Evolutionary conservation across 2,113 vertebrate genomes (phyloP).

Genomic region (Cyprinodon variegatus): DNA sequence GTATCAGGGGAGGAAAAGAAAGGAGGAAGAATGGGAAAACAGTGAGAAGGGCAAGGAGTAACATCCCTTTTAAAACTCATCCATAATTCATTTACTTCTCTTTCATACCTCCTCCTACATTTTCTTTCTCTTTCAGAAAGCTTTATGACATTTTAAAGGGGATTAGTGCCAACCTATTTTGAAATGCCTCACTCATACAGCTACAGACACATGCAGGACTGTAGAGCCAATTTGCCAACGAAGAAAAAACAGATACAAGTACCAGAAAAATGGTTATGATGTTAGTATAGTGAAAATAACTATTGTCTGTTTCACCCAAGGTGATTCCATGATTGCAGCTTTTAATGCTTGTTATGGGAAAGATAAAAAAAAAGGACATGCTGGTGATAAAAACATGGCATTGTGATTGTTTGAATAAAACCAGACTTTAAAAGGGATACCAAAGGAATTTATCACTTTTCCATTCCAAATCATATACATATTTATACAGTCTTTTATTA

Average conservation of each 20-base stretch:
- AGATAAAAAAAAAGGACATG: constrained; percentile 16
- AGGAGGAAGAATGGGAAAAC: constrained; percentile 45
- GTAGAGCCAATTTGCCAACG: constrained; percentile 16
- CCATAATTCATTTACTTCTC: constrained; percentile 77
- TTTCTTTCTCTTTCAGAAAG: constrained; percentile 48
- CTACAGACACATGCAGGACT: neutral
- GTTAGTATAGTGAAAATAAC: constrained; percentile 6
- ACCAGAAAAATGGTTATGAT: constrained; percentile 19
- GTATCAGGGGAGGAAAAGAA: constrained; percentile 8
- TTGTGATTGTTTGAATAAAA: constrained; percentile 14
- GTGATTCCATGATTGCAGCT: constrained; percentile 26
- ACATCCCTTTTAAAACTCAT: constrained; percentile 75
- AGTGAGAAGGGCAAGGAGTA: constrained; percentile 58
- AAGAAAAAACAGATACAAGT: constrained; percentile 7
- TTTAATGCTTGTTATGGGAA: constrained; percentile 32
- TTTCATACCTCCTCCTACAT: constrained; percentile 41
- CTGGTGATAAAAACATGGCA: constrained; percentile 13
- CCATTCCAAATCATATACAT: neutral
- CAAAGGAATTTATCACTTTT: neutral
- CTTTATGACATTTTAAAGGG: constrained; percentile 51
- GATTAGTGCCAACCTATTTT: constrained; percentile 72
- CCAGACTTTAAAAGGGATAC: neutral
- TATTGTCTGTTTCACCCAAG: constrained; percentile 19
- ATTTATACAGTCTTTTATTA: neutral
- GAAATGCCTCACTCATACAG: constrained; percentile 53